Conservation (phyloP, 2,797 vertebrate genomes). For the Morelia viridis region DNA sequence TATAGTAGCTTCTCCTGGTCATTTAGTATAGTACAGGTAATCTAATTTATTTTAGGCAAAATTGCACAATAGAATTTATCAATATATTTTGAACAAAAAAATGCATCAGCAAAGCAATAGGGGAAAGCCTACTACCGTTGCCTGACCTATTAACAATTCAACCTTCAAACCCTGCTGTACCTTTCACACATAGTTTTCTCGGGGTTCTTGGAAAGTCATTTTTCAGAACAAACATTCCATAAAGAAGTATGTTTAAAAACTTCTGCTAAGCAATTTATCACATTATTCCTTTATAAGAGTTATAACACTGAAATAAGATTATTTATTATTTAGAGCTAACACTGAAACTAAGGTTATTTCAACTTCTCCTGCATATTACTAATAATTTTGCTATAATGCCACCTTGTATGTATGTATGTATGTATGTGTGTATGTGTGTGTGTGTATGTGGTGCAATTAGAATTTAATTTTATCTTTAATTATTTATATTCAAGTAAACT, state of each 20-base stretch:
- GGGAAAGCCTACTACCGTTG: neutral
- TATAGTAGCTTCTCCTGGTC: neutral
- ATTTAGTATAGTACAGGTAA: neutral
- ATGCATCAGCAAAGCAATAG: too few relatives aligned
- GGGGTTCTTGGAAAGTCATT: neutral
- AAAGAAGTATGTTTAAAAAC: neutral
- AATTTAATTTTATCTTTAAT: constrained; percentile 2
- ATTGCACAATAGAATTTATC: neutral
- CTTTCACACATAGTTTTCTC: neutral
- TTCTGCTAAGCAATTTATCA: neutral
- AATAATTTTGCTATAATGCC: neutral
- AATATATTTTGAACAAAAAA: neutral
- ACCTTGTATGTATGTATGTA: neutral
- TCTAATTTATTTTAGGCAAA: neutral
- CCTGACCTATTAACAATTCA: neutral
- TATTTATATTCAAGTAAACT: constrained; percentile 31
- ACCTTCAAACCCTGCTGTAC: neutral
- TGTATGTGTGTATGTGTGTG: neutral
- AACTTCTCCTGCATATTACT: neutral
- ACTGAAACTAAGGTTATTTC: neutral
- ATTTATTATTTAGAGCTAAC: neutral
- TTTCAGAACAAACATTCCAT: neutral
- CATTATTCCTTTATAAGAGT: neutral
- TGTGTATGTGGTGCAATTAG: neutral
- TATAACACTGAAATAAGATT: neutral